phyloP scores from a whole-genome alignment of 2,888 invertebrate genomes.

The Nudaria mundana region DNA sequence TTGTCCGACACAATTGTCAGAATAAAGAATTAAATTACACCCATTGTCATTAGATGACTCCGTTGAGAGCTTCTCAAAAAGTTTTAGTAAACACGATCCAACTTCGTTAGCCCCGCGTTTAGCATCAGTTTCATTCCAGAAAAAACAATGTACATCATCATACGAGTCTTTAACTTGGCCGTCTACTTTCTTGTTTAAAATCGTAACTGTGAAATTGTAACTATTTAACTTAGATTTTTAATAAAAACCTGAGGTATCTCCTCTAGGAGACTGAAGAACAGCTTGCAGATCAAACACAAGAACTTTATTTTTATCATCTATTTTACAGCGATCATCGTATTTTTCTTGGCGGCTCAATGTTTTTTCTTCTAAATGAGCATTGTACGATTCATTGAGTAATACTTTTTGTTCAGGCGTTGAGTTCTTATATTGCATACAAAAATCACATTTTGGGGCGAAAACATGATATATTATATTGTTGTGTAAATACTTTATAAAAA shows the following conservation, averaged over 20 bases:
- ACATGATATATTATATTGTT: background rate
- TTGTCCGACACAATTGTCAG: constrained; percentile 5
- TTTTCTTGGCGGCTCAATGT: background rate
- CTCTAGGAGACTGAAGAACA: constrained; percentile 20
- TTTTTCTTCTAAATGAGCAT: background rate
- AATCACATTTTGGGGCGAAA: background rate
- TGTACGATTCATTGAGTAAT: background rate
- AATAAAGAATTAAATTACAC: constrained; percentile 10
- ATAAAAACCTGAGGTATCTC: background rate
- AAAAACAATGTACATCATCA: constrained; percentile 3
- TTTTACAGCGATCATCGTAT: constrained; percentile 17
- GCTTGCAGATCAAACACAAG: constrained; percentile 24
- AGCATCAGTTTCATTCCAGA: constrained; percentile 30
- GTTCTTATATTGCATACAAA: background rate
- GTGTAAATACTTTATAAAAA: background rate
- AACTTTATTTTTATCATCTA: constrained; percentile 20
- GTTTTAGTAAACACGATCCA: constrained; percentile 13
- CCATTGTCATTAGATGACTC: constrained; percentile 10
- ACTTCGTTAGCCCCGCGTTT: constrained; percentile 27
- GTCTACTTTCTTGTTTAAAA: constrained; percentile 20
- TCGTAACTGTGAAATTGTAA: constrained; percentile 21
- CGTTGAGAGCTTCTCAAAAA: constrained; percentile 5
- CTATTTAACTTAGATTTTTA: constrained; percentile 13
- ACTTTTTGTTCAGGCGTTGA: background rate
- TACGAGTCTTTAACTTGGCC: background rate